These are phyloP conservation scores for Philaethria dido DNA, from an alignment of 2,888 invertebrate genomes.

Conservation along the genomic window DNA sequence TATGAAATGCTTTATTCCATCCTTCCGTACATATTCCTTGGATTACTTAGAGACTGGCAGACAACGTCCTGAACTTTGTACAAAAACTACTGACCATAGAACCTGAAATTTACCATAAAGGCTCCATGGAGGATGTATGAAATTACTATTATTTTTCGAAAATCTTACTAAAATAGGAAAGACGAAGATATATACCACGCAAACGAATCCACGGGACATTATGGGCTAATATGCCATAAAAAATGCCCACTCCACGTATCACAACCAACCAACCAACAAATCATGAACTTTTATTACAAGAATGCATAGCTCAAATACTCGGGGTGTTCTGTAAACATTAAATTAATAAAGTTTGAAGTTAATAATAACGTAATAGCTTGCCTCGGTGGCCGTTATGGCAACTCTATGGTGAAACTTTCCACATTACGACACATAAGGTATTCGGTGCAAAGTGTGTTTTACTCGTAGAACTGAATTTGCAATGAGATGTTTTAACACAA, in stretches of 20 bases:
- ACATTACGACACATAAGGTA: constrained; percentile 69
- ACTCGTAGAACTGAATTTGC: constrained; percentile 28
- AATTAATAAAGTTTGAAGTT: constrained; percentile 63
- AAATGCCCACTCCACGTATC: neutral
- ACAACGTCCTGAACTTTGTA: too few relatives aligned
- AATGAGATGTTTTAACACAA: constrained; percentile 31
- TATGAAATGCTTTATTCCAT: too few relatives aligned
- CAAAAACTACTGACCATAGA: too few relatives aligned
- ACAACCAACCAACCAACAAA: constrained; percentile 12
- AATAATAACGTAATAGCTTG: constrained; percentile 65
- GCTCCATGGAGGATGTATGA: too few relatives aligned
- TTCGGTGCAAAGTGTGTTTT: constrained; percentile 50
- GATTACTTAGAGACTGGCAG: too few relatives aligned
- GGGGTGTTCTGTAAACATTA: constrained; percentile 42
- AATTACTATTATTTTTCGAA: too few relatives aligned
- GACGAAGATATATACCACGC: too few relatives aligned
- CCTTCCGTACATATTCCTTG: too few relatives aligned
- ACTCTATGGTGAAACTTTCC: constrained; percentile 70
- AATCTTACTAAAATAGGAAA: too few relatives aligned
- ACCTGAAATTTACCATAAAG: too few relatives aligned
- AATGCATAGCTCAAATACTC: constrained; percentile 37
- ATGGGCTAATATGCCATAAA: neutral
- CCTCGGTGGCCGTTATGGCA: constrained; percentile 62
- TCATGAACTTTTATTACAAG: constrained; percentile 24
- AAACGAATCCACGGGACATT: too few relatives aligned